phyloP scores from a whole-genome alignment of 2,888 invertebrate species.

The Drosophila macrospina region DNA sequence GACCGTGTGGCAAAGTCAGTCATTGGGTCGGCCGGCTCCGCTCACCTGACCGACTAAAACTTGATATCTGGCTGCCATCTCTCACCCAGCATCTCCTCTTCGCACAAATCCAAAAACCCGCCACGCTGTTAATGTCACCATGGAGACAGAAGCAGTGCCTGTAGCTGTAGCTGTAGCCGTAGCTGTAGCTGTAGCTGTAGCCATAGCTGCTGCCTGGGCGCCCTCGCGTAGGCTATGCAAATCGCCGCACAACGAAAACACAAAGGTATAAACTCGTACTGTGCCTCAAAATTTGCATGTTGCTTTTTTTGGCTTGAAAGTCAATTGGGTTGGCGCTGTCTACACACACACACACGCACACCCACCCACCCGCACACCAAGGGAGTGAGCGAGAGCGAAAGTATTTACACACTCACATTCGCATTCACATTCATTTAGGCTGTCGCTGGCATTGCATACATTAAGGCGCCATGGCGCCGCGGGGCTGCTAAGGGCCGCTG shows the following conservation, averaged over 20 bases:
- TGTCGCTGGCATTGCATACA: constrained; percentile 65
- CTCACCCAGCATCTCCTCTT: background rate
- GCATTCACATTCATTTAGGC: constrained; percentile 67
- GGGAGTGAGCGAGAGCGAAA: constrained; percentile 14
- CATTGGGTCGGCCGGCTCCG: constrained; percentile 58
- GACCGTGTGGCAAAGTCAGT: constrained; percentile 50
- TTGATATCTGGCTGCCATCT: constrained; percentile 4
- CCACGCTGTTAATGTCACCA: constrained; percentile 71
- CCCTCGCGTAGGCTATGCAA: constrained; percentile 64
- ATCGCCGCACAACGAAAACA: constrained; percentile 68
- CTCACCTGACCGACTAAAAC: constrained; percentile 64
- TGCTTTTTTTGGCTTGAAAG: constrained; percentile 48
- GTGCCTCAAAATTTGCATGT: constrained; percentile 73
- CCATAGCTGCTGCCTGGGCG: constrained; percentile 35
- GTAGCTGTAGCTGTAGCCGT: constrained; percentile 26
- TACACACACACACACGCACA: constrained; percentile 25
- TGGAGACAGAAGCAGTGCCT: constrained; percentile 57
- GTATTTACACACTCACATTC: constrained; percentile 29
- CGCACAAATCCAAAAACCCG: constrained; percentile 22
- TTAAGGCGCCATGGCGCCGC: constrained; percentile 56
- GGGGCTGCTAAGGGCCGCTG: constrained; percentile 43
- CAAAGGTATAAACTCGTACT: constrained; percentile 61
- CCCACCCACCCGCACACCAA: constrained; percentile 1
- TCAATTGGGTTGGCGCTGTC: constrained; percentile 62
- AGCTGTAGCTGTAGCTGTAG: constrained; percentile 15